Evolutionary conservation across 1,140 invertebrate species (phyloP), one percentile per base, ranked within the genome.

Genomic region (Fopius arisanus): DNA sequence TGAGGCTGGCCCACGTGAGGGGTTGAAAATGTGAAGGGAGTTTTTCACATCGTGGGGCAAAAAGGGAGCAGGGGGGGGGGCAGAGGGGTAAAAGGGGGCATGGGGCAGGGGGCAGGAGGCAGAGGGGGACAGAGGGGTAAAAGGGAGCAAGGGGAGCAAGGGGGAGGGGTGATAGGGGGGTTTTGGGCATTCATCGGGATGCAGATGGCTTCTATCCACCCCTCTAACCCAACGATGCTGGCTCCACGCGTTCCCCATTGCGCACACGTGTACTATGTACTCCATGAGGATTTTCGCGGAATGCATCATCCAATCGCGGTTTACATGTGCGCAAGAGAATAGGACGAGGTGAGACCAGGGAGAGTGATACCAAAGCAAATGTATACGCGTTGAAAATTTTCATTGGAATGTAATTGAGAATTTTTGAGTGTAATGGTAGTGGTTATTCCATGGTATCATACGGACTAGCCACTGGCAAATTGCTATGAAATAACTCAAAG

Each of bases 81-180:
- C 78, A 78, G 75, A 76, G 76, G 14, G 76, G n/a, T n/a, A n/a
- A n/a, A n/a, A n/a, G 66, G 76, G 75, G 73, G 79, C 78, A 75
- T 77, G 77, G 78, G 78, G 85, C 84, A 87, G 86, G 86, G 83
- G 86, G 86, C 78, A 82, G 81, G 83, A 87, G 86, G 86, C 86
- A 86, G 84, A 86, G 86, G 86, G 86, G n/a, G n/a, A n/a, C n/a
- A n/a, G n/a, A n/a, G n/a, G n/a, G n/a, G n/a, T n/a, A n/a, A n/a
- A n/a, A n/a, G n/a, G n/a, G n/a, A n/a, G n/a, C 40, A 0, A 28
- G 66, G 74, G 63, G 72, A 76, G 67, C 77, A 78, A 75, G 76
- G 14, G 41, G 65, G 74, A 67, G 70, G 77, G 67, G 78, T 78
- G 75, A 76, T 77, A 14, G 76, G 66, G 76, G 75, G 73, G 79